Percentiles rank a stretch among this genome's conserved stretches.
Conservation (phyloP, 2,113 vertebrate genomes). For the Romanogobio albipinnatus region DNA sequence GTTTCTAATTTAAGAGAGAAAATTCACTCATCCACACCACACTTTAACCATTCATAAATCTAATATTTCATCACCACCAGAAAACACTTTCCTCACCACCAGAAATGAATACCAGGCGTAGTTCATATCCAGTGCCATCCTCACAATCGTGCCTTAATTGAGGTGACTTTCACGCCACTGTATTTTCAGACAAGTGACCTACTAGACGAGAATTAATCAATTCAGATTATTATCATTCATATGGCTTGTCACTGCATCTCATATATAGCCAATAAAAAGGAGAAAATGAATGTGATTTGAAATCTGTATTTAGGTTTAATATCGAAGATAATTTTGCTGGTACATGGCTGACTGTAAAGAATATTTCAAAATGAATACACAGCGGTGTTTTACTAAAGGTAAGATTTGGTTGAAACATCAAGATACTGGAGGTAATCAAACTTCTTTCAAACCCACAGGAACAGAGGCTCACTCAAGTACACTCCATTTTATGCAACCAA, state of each 20-base stretch:
- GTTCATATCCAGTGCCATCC: slow-evolving; percentile 57
- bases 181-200: slow-evolving; percentile 62
- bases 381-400: slow-evolving; percentile 5
- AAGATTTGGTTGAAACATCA: background rate
- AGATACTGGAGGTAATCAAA: slow-evolving; percentile 7
- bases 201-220: slow-evolving; percentile 65
- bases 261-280: background rate
- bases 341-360: background rate
- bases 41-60: slow-evolving; percentile 25
- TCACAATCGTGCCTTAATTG: slow-evolving; percentile 67
- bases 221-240: slow-evolving; percentile 62
- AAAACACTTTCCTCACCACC: slow-evolving; percentile 3
- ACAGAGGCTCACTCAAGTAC: background rate
- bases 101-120: slow-evolving; percentile 2
- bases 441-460: background rate
- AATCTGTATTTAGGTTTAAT: background rate
- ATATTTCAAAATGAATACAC: background rate
- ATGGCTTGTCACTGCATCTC: slow-evolving; percentile 8
- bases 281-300: background rate
- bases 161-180: slow-evolving; percentile 70
- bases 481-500: slow-evolving; percentile 20
- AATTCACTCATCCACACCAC: background rate
- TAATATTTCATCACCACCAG: background rate
- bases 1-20: slow-evolving; percentile 22
- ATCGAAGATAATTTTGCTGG: background rate